Evolutionary conservation across 2,888 invertebrate species (phyloP).

Genomic region (Orgyia antiqua): DNA sequence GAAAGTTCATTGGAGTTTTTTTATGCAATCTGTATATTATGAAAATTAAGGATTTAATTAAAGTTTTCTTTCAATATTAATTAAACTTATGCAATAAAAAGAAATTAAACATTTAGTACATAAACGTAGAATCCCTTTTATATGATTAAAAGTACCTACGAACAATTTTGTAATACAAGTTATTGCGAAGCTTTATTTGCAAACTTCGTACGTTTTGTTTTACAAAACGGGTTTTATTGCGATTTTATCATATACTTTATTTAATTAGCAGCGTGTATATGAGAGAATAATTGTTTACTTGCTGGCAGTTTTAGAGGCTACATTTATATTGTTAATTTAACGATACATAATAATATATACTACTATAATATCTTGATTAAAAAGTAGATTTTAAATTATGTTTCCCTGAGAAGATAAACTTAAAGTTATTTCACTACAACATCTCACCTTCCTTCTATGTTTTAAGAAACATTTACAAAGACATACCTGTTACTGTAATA

Average conservation of each 20-base stretch:
- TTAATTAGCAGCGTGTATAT: constrained; percentile 1
- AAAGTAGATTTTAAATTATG: no score
- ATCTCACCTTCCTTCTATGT: no score
- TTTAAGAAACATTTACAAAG: no score
- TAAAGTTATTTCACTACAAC: no score
- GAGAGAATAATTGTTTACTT: no score
- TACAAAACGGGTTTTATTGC: neutral
- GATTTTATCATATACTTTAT: constrained; percentile 1
- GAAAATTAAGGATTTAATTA: constrained; percentile 55
- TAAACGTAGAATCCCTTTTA: constrained; percentile 8
- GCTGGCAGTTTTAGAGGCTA: no score
- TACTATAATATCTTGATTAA: no score
- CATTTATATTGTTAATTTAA: no score
- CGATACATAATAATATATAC: no score
- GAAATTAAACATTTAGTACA: no score
- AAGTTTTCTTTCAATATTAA: constrained; percentile 59
- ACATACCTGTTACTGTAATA: no score
- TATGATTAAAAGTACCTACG: constrained; percentile 9
- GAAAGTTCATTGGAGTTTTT: constrained; percentile 76
- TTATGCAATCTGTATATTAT: constrained; percentile 72
- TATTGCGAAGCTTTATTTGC: constrained; percentile 3
- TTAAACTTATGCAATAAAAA: constrained; percentile 58
- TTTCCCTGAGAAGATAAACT: no score
- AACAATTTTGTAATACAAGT: constrained; percentile 5
- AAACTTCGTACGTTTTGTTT: constrained; percentile 3